These are phyloP conservation scores for Alitta virens DNA, from an alignment of 2,888 invertebrate genomes.

Conservation along the genomic window DNA sequence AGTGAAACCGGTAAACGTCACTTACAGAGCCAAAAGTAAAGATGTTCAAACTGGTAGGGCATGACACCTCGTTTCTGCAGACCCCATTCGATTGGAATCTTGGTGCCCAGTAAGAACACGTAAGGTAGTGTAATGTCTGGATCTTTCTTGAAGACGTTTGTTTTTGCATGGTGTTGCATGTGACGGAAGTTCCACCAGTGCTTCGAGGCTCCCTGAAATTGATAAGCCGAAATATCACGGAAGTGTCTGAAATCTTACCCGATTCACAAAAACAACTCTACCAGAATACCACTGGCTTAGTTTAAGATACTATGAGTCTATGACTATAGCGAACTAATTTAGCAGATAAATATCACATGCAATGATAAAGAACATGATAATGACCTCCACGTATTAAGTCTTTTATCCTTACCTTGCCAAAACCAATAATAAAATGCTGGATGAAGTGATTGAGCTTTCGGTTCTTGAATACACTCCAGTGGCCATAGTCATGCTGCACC, in stretches of 20 bases:
- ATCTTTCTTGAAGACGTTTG: conserved; percentile 49
- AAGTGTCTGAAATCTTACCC: too few relatives aligned
- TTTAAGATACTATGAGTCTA: too few relatives aligned
- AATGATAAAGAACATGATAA: too few relatives aligned
- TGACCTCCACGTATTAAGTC: neutral
- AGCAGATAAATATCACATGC: too few relatives aligned
- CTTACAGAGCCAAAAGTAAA: conserved; percentile 51
- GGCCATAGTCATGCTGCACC: conserved; percentile 55
- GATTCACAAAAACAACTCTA: too few relatives aligned
- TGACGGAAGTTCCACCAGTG: conserved; percentile 56
- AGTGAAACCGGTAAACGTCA: too few relatives aligned
- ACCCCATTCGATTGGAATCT: conserved; percentile 43
- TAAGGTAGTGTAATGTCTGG: conserved; percentile 46
- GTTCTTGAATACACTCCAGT: conserved; percentile 48
- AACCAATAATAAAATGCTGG: conserved; percentile 47
- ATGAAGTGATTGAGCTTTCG: conserved; percentile 43
- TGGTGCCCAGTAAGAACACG: conserved; percentile 47
- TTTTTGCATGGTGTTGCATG: conserved; percentile 52
- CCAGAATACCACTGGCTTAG: too few relatives aligned
- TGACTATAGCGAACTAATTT: too few relatives aligned
- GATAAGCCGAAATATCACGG: too few relatives aligned
- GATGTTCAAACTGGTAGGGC: conserved; percentile 51
- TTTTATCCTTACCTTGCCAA: conserved; percentile 41
- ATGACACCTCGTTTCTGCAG: conserved; percentile 43
- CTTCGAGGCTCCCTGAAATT: conserved; percentile 47